Conservation (phyloP, 1,140 invertebrate species). For the Amyelois transitella region DNA sequence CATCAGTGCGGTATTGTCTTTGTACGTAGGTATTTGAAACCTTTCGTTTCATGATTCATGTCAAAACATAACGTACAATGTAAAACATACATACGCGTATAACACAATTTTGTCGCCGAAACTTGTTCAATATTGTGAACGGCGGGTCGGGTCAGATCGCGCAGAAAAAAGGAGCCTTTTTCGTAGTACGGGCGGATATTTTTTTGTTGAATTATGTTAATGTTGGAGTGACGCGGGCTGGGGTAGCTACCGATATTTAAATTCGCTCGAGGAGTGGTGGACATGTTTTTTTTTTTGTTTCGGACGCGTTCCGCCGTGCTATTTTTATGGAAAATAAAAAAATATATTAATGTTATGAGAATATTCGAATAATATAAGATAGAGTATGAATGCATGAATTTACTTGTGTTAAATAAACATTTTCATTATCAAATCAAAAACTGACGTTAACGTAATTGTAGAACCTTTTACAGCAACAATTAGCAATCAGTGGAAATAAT, state of each 20-base stretch:
- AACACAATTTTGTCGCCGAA: conserved; percentile 24
- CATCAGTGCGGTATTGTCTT: neutral
- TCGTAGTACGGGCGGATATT: conserved; percentile 38
- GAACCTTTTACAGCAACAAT: conserved; percentile 17
- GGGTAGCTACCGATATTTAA: conserved; percentile 62
- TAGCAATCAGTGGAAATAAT: conserved; percentile 21
- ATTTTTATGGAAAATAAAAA: conserved; percentile 12
- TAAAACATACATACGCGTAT: conserved; percentile 2
- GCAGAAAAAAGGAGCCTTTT: conserved; percentile 49
- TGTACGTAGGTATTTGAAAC: neutral
- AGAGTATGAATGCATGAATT: no score
- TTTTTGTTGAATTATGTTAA: conserved; percentile 70
- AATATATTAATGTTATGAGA: neutral
- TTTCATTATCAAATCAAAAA: neutral
- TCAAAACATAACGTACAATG: neutral
- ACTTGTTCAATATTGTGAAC: conserved; percentile 52
- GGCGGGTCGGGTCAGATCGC: conserved; percentile 35
- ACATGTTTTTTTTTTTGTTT: conserved; percentile 22
- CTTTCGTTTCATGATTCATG: neutral
- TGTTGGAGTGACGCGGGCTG: conserved; percentile 44
- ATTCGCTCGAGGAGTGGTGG: conserved; percentile 31
- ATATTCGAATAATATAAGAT: neutral
- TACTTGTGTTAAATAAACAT: no score
- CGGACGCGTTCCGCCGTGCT: conserved; percentile 14
- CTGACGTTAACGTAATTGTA: neutral